These are phyloP conservation scores for Anguilla pacifica DNA, from an alignment of 2,797 vertebrate species.

Conservation along the genomic window DNA sequence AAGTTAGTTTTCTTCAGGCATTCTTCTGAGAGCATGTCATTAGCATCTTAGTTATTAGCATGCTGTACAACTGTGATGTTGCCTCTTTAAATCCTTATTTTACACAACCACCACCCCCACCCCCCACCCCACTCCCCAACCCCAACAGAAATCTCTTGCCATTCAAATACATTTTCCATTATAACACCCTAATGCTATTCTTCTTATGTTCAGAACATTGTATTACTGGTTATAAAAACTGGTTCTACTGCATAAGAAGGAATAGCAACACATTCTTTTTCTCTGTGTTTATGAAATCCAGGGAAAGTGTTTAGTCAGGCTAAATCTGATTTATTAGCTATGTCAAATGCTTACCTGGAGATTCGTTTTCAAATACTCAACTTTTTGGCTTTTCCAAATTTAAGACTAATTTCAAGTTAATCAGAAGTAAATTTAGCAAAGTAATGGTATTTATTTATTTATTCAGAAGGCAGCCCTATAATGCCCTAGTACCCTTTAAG, in stretches of 20 bases:
- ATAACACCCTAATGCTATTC: background rate
- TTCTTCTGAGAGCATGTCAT: background rate
- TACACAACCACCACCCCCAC: background rate
- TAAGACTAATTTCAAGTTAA: background rate
- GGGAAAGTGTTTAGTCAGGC: background rate
- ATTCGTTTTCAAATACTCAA: background rate
- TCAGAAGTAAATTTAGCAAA: background rate
- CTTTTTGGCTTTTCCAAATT: background rate
- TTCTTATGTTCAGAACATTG: background rate
- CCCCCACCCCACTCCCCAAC: no score
- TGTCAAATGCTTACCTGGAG: background rate
- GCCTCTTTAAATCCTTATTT: background rate
- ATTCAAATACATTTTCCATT: background rate
- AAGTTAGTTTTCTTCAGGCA: slow-evolving; percentile 6
- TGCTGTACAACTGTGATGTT: background rate
- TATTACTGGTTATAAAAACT: background rate
- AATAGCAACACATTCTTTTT: background rate
- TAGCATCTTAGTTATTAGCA: slow-evolving; percentile 7
- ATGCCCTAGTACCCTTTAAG: background rate
- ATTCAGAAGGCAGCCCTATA: background rate
- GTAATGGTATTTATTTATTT: background rate
- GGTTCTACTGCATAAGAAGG: background rate
- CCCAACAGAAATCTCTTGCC: background rate
- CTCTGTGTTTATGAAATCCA: background rate
- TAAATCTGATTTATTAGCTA: background rate